Evolutionary conservation across 2,888 invertebrate species (phyloP).

Genomic region (Calliopum simillimum): DNA sequence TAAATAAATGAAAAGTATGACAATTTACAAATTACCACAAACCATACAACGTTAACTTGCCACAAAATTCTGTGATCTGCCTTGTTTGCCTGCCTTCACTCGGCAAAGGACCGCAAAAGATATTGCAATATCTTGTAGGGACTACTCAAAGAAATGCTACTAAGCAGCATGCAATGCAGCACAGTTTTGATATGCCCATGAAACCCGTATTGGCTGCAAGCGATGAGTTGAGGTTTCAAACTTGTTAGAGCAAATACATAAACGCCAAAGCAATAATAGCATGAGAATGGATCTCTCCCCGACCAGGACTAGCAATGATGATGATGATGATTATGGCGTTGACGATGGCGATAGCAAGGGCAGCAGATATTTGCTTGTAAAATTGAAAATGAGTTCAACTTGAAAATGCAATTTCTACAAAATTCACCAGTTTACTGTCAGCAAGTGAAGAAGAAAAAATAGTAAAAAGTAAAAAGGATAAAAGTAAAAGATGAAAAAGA

Average conservation of each 20-base stretch:
- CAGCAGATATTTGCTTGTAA: neutral
- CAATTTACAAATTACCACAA: too few species aligned
- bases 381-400: constrained; percentile 12
- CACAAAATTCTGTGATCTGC: too few species aligned
- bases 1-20: too few species aligned
- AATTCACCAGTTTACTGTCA: neutral
- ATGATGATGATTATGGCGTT: neutral
- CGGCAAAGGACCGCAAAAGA: neutral
- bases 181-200: constrained; percentile 1
- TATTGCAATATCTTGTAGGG: neutral
- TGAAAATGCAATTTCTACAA: constrained; percentile 5
- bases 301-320: neutral
- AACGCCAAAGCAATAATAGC: neutral
- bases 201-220: constrained; percentile 5
- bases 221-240: constrained; percentile 2
- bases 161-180: neutral
- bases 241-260: neutral
- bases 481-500: neutral
- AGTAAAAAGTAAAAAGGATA: neutral
- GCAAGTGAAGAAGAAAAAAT: neutral
- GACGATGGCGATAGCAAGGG: neutral
- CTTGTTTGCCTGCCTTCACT: too few species aligned
- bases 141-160: constrained; percentile 2
- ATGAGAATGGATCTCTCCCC: neutral
- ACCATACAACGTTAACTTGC: too few species aligned